Conservation (phyloP, 2,113 vertebrate genomes). For the Craseonycteris thonglongyai region DNA sequence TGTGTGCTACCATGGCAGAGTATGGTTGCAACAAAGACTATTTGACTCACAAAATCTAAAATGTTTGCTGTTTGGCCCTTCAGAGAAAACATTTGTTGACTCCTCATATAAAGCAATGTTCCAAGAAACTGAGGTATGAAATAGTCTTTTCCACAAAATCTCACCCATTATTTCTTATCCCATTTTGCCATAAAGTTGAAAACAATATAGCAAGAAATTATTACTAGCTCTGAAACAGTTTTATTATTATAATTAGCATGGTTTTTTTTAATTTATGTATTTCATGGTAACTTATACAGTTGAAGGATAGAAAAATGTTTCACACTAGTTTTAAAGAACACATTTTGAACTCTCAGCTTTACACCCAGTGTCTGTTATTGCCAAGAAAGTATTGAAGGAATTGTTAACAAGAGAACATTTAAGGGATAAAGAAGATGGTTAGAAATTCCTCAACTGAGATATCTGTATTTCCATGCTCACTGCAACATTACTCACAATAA, state of each 20-base stretch:
- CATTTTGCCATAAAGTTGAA: not conserved
- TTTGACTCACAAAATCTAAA: no score
- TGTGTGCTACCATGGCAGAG: not conserved
- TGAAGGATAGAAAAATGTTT: not conserved
- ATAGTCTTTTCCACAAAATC: not conserved
- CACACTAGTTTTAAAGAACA: not conserved
- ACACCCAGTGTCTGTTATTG: not conserved
- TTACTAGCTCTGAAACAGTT: not conserved
- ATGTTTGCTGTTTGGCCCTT: not conserved
- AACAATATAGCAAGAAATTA: not conserved
- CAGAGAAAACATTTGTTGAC: not conserved
- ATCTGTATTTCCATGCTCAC: not conserved
- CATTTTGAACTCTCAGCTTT: not conserved
- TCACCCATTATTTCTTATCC: not conserved
- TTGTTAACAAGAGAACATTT: not conserved
- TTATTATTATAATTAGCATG: not conserved
- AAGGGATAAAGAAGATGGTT: not conserved
- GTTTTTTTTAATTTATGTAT: not conserved
- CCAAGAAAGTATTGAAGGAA: not conserved
- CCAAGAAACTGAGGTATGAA: not conserved
- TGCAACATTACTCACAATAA: not conserved
- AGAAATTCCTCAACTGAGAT: not conserved
- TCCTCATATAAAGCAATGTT: not conserved
- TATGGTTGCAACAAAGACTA: no score
- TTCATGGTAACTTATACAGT: not conserved